A percentile compares a stretch with the other conserved stretches of the same genome.
These are phyloP conservation scores for Reticulitermes speratus DNA, from an alignment of 1,140 invertebrate species.

Conservation along the genomic window DNA sequence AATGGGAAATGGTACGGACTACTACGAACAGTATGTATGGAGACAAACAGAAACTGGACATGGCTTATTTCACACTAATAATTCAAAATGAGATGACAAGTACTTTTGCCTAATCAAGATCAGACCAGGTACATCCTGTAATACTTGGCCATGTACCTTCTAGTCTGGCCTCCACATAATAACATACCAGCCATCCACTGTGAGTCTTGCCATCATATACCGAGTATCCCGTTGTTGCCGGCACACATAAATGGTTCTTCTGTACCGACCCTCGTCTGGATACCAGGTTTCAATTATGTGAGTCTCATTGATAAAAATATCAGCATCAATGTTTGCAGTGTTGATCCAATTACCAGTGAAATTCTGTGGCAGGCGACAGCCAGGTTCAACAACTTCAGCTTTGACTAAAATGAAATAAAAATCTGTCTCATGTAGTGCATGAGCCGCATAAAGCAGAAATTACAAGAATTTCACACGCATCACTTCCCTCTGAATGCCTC, in stretches of 20 bases:
- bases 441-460: neutral
- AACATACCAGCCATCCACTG: slow-evolving; percentile 89
- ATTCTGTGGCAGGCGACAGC: slow-evolving; percentile 89
- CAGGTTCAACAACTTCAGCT: slow-evolving; percentile 82
- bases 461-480: neutral
- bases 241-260: slow-evolving; percentile 92
- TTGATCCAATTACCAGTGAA: slow-evolving; percentile 96
- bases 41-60: too few species aligned
- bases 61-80: too few species aligned
- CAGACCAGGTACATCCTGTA: too few species aligned
- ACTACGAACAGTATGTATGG: too few species aligned
- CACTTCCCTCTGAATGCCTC: neutral
- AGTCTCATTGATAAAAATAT: slow-evolving; percentile 91
- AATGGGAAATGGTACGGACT: too few species aligned
- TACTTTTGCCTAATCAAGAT: too few species aligned
- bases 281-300: slow-evolving; percentile 94
- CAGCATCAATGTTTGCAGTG: slow-evolving; percentile 92
- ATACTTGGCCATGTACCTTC: too few species aligned
- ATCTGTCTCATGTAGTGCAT: neutral
- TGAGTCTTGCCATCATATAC: slow-evolving; percentile 93
- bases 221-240: slow-evolving; percentile 82
- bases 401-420: slow-evolving; percentile 58
- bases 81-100: too few species aligned
- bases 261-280: slow-evolving; percentile 84
- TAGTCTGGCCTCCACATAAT: neutral